phyloP scores from a whole-genome alignment of 1,140 invertebrate species.

The Pachypsylla venusta region DNA sequence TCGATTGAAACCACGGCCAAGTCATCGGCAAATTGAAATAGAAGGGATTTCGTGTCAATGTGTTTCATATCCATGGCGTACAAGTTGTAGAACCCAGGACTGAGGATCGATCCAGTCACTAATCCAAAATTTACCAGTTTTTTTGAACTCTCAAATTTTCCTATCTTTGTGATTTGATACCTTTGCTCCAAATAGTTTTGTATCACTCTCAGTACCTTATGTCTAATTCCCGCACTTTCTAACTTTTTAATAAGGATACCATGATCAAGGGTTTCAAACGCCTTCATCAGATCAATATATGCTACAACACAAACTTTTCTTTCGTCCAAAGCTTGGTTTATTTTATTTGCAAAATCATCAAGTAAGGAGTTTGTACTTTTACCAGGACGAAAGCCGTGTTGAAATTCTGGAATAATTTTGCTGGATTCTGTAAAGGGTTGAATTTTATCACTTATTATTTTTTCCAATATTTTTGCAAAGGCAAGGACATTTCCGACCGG shows the following conservation, averaged over 20 bases:
- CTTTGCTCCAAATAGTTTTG: neutral
- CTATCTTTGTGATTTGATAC: neutral
- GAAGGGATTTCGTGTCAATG: neutral
- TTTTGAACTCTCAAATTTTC: neutral
- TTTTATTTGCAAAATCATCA: neutral
- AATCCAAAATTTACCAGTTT: neutral
- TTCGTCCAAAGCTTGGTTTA: neutral
- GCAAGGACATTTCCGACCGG: constrained; percentile 1
- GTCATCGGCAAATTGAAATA: constrained; percentile 7
- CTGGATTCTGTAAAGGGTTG: neutral
- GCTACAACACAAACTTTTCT: neutral
- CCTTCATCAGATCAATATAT: neutral
- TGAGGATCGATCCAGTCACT: neutral
- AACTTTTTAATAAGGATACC: neutral
- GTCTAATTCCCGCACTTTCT: neutral
- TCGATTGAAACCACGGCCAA: neutral
- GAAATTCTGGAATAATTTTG: neutral
- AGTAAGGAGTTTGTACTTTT: neutral
- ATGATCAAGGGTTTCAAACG: neutral
- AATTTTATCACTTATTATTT: neutral
- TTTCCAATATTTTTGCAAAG: neutral
- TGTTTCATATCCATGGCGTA: neutral
- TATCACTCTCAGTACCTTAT: neutral
- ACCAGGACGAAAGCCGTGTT: neutral
- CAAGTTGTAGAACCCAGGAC: neutral